phyloP scores from a whole-genome alignment of 1,140 invertebrate genomes.

The Paraescarpia echinospica region DNA sequence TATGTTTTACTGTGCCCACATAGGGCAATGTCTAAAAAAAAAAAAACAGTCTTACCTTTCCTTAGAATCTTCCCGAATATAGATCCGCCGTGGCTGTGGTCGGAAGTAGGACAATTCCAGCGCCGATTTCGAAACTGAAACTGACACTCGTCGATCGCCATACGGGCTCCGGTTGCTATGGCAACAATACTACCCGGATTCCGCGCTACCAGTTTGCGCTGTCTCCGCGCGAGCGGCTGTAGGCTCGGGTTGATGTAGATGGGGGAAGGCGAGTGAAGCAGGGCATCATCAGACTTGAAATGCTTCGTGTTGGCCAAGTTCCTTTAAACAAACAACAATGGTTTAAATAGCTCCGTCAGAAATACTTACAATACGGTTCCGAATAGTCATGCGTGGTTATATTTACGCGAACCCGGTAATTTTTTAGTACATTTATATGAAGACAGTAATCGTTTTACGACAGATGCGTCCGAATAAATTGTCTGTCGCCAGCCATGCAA shows the following conservation, averaged over 20 bases:
- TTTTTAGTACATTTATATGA: neutral
- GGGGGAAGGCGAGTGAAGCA: slow-evolving; percentile 40
- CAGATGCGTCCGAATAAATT: neutral
- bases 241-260: slow-evolving; percentile 48
- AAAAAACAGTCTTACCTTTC: slow-evolving; percentile 8
- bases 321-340: slow-evolving; percentile 35
- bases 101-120: slow-evolving; percentile 85
- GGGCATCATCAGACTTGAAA: slow-evolving; percentile 41
- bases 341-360: no score
- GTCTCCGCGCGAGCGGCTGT: slow-evolving; percentile 50
- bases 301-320: slow-evolving; percentile 47
- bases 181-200: slow-evolving; percentile 55
- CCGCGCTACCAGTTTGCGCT: slow-evolving; percentile 48
- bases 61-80: slow-evolving; percentile 22
- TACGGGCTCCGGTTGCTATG: slow-evolving; percentile 49
- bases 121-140: slow-evolving; percentile 90
- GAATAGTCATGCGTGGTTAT: no score
- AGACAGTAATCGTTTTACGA: neutral
- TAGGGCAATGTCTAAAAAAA: neutral
- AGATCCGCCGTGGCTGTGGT: slow-evolving; percentile 12
- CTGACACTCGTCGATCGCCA: slow-evolving; percentile 90
- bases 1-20: neutral
- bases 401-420: no score
- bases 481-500: neutral
- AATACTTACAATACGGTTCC: no score